Evolutionary conservation across 2,888 invertebrate genomes (phyloP), one percentile per base, ranked within the genome.

Genomic region (Erannis defoliaria): DNA sequence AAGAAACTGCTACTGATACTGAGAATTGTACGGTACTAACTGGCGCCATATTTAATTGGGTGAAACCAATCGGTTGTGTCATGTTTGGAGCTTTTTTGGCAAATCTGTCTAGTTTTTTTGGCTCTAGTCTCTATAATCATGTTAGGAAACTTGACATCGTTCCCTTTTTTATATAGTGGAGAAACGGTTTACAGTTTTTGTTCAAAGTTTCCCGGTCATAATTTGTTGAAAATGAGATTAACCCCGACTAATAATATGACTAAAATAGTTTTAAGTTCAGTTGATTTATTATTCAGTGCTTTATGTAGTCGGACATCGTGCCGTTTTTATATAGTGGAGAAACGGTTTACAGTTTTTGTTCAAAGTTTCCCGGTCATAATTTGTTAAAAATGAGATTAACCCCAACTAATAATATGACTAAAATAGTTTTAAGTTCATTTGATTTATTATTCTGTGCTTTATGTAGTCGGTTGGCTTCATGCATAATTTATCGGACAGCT

Each of bases 1-100:
- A 71, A 74, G 73, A 79, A 72, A 77, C 76, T n/a, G 71, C 80
- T 78, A 73, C 68, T 67, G 70, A 72, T 78, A 81, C 77, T 78
- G 23, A 5, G 40, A 51, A 51, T 19, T 19, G 6, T 51, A 79
- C 80, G 79, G 79, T 77, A 72, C 68, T 70, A 72, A 74, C 76
- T 81, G 75, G 81, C 77, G 78, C 76, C 75, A 75, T 73, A 64
- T 65, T 71, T 76, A 78, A 82, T 81, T 79, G 75, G 64, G 68
- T 75, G 69, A 63, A 70, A 74, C 80, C 73, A 80, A 84, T 84
- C 75, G 77, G 78, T 84, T 84, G 80, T 82, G 76, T 85, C 82
- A 84, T 78, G 77, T 77, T 69, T 69, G 29, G n/a, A 64, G 64
- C 64, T 55, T 71, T 55, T 71, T 58, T 53, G 31, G 37, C 2